Base-by-base conservation (phyloP, 1,140 invertebrate species). In the Cotesia glomerata region DNA sequence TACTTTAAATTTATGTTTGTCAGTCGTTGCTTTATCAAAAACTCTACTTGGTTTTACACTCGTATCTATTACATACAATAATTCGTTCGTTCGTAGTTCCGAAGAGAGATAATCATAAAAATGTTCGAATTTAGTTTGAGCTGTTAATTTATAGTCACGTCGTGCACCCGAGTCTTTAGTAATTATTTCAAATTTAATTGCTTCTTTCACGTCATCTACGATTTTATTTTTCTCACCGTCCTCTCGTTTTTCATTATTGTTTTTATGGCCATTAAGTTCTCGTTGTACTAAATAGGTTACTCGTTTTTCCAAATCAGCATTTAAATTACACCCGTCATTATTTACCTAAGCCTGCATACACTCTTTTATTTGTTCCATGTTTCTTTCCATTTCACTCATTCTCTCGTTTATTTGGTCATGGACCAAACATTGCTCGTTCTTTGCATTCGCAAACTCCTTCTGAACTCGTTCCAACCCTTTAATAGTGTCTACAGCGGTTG, bases 81-180 rank as follows among this genome's bases (percentile, higher is more conserved):
- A 74, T 36, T 76, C 70, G 4, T 45, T 69, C 3, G 63, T 13
- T 11, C 66, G 5, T 11, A 76, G 39, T 56, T 74, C 70, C 2
- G 75, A 76, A 1, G 14, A 65, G 13, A 76, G 69, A 34, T 63
- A 76, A 16, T 76, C 75, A n/a, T 64, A 69, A 56, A 76, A 76
- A 62, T 74, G 63, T 74, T 76, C 72, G 61, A 62, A 76, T 69
- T 74, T 76, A 9, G 54, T 70, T 61, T 69, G 34, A 9, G 35
- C 52, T 2, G 34, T 35, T 7, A 74, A 65, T 70, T 74, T 69
- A 32, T 76, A 76, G 35, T 74, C 70, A 13, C 65, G 35, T 70
- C 69, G 68, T 39, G 56, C 69, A 11, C 63, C 49, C 14, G 45
- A 8, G 56, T 73, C 69, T 71, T 69, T 73, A 58, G 61, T 65